A percentile compares a stretch with the other conserved stretches of the same genome.
Conservation (phyloP, 2,113 vertebrate species). For the Myiagra hebetior region DNA sequence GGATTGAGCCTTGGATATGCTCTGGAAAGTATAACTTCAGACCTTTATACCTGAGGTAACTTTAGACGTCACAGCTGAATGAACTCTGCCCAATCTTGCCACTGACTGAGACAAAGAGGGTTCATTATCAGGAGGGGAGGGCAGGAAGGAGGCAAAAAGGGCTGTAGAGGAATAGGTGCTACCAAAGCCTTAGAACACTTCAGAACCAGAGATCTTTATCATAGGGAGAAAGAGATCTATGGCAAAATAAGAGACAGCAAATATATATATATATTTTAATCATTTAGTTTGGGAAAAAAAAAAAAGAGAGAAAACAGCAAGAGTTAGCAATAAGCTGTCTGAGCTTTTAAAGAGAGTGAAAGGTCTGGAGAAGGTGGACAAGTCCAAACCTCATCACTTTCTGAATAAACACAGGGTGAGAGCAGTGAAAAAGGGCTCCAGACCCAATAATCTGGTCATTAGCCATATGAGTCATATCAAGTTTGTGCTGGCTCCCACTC, state of each 20-base stretch:
- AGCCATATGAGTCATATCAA: neutral
- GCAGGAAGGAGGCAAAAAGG: neutral
- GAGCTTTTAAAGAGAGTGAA: neutral
- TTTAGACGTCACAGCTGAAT: neutral
- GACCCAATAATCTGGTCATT: neutral
- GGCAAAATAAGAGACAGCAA: neutral
- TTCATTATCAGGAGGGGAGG: fast-evolving
- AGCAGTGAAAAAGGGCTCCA: neutral
- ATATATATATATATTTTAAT: neutral
- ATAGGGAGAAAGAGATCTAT: neutral
- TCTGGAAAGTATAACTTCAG: neutral
- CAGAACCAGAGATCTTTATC: neutral
- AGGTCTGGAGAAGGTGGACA: neutral
- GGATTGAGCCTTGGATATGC: neutral
- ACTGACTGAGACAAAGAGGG: neutral
- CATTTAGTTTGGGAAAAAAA: neutral
- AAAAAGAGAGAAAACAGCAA: neutral
- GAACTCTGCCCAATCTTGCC: neutral
- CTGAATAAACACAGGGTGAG: neutral
- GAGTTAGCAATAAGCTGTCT: neutral
- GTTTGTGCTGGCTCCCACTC: neutral
- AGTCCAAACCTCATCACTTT: neutral
- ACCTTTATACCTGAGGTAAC: neutral
- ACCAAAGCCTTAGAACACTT: neutral
- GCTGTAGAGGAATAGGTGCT: neutral